Evolutionary conservation across 2,888 invertebrate species (phyloP).

Genomic region (Neocrepidodera transversa): DNA sequence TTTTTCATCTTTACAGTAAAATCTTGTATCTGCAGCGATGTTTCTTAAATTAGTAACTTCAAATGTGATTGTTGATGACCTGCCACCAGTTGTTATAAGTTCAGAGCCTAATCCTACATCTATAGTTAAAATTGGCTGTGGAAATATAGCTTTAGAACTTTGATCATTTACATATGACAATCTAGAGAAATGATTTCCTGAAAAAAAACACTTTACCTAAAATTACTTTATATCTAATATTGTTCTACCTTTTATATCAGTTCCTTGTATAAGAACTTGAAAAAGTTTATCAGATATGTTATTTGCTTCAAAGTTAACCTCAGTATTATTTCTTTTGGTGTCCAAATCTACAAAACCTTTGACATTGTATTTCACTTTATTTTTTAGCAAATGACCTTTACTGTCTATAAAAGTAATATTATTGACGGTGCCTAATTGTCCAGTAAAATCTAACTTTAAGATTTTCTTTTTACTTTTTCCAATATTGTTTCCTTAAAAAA

Average conservation of each 20-base stretch:
- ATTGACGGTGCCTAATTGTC: conserved; percentile 40
- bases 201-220: conserved; percentile 28
- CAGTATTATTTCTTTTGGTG: conserved; percentile 30
- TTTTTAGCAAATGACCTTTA: conserved; percentile 38
- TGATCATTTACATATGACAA: conserved; percentile 45
- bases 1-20: conserved; percentile 68
- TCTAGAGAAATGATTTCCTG: conserved; percentile 50
- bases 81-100: conserved; percentile 57
- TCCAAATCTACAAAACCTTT: neutral
- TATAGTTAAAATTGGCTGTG: conserved; percentile 52
- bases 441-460: conserved; percentile 44
- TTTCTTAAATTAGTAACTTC: conserved; percentile 77
- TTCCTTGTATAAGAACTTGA: conserved; percentile 50
- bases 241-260: conserved; percentile 49
- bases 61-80: conserved; percentile 65
- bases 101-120: conserved; percentile 62
- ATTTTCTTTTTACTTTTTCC: conserved; percentile 32
- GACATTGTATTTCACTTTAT: conserved; percentile 38
- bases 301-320: conserved; percentile 45
- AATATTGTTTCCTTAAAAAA: neutral
- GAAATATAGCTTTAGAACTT: conserved; percentile 41
- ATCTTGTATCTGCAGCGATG: conserved; percentile 64
- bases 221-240: conserved; percentile 2
- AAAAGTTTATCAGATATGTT: conserved; percentile 43
- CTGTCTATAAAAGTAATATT: conserved; percentile 43